Evolutionary conservation across 2,113 vertebrate genomes (phyloP), one percentile per base, ranked within the genome.

Genomic region (Sprattus sprattus): DNA sequence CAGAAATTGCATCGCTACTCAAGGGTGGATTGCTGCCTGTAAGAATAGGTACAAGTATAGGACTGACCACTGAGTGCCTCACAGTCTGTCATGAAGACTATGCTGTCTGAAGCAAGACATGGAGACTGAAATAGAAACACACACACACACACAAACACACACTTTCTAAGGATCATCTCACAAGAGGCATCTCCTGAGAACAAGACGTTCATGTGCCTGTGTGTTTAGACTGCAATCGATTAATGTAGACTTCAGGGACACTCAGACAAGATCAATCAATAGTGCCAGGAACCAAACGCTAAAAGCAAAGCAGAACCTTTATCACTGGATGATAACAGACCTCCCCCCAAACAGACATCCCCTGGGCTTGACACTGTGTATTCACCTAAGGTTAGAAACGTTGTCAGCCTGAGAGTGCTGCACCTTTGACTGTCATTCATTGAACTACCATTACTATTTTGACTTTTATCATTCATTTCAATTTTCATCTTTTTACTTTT

Each of bases 191-290:
- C 88, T 83, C 86, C 85, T 80, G 28, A 86, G 91, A 93, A 92
- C 88, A 91, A 85, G 90, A 90, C 89, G 89, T 92, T 87, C 89
- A 88, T 75, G 88, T 86, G 87, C 75, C 82, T 85, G 52, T 82
- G 83, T 83, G 87, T 87, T 93, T 89, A 87, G 86, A 87, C 87
- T 16, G 32, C n/a, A 82, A 92, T 91, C 90, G 89, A 93, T 93
- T 92, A 88, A 90, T 88, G 90, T 91, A 88, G 85, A 89, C 91
- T 90, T 91, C 84, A 88, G 90, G 90, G 92, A 91, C 49, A 9
- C 54, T 86, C 85, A 85, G 87, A 67, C 88, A 86, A 81, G 16
- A 84, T 83, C 91, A 85, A 92, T 93, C 92, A 92, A 94, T 93
- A 89, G 81, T 75, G 88, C 85, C 86, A 32, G 45, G 88, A 89